Percentiles rank a stretch among this genome's conserved stretches.
These are phyloP conservation scores for Torymus texanus DNA, from an alignment of 2,888 invertebrate genomes.

Conservation along the genomic window DNA sequence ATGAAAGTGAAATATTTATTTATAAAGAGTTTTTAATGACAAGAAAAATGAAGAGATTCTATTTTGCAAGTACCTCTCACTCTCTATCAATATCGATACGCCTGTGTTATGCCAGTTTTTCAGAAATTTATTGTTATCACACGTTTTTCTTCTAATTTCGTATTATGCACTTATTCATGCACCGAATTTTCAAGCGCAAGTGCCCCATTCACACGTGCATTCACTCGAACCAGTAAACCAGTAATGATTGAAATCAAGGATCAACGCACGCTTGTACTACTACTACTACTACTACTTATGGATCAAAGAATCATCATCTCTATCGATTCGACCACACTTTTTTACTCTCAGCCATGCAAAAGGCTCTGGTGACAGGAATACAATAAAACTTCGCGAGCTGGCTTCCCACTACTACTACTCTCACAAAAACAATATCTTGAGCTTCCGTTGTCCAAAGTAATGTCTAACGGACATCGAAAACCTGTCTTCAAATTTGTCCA, in stretches of 20 bases:
- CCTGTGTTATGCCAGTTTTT: slow-evolving; percentile 39
- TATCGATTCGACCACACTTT: slow-evolving; percentile 32
- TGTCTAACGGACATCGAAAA: slow-evolving; percentile 39
- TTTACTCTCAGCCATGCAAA: slow-evolving; percentile 16
- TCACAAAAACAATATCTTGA: slow-evolving; percentile 20
- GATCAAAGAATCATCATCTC: slow-evolving; percentile 36
- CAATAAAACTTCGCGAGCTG: slow-evolving; percentile 21
- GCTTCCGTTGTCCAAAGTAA: slow-evolving; percentile 13
- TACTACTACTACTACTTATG: slow-evolving; percentile 32
- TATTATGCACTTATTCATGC: slow-evolving; percentile 51
- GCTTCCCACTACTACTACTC: slow-evolving; percentile 20
- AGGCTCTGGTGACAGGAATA: slow-evolving; percentile 51
- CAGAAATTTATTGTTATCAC: slow-evolving; percentile 26
- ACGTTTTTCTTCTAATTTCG: slow-evolving; percentile 42
- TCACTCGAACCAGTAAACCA: slow-evolving; percentile 42
- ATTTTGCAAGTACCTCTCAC: slow-evolving; percentile 26
- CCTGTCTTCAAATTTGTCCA: slow-evolving; percentile 68
- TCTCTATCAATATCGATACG: slow-evolving; percentile 55
- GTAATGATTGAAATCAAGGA: slow-evolving; percentile 31
- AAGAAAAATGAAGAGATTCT: slow-evolving; percentile 21
- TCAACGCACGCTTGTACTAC: slow-evolving; percentile 53
- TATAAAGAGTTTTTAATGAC: not conserved
- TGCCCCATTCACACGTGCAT: slow-evolving; percentile 25
- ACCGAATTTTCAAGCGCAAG: slow-evolving; percentile 50
- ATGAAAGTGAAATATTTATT: not conserved